Evolutionary conservation across 1,140 invertebrate genomes (phyloP).

Genomic region (Saccostrea glomerata): DNA sequence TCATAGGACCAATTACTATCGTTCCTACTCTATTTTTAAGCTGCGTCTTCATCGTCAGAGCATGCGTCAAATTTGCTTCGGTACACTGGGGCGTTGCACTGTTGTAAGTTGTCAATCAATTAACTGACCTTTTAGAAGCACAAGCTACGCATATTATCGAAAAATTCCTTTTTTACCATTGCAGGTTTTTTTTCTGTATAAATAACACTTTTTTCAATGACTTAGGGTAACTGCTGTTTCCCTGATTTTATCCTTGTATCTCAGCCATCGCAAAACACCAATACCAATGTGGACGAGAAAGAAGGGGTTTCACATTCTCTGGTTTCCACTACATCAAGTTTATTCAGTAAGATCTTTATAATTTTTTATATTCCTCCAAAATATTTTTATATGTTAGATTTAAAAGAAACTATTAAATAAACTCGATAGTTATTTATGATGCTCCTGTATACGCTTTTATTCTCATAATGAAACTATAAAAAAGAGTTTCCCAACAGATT

Average conservation of each 20-base stretch:
- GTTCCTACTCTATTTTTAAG: conserved; percentile 78
- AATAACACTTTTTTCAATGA: not conserved
- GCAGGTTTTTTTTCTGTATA: not conserved
- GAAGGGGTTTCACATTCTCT: conserved; percentile 59
- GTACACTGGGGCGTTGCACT: conserved; percentile 73
- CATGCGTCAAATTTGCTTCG: conserved; percentile 71
- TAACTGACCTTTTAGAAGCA: too few species aligned
- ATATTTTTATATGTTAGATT: too few species aligned
- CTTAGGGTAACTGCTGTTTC: conserved; percentile 88
- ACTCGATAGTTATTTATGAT: too few species aligned
- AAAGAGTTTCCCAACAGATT: conserved; percentile 42
- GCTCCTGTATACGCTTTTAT: too few species aligned
- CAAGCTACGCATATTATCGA: too few species aligned
- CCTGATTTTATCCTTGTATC: conserved; percentile 89
- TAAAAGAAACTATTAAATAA: too few species aligned
- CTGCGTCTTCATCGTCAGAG: conserved; percentile 77
- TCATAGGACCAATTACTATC: conserved; percentile 80
- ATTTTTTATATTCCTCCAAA: not conserved
- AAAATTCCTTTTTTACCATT: too few species aligned
- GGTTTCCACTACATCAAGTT: conserved; percentile 87
- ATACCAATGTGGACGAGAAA: conserved; percentile 81
- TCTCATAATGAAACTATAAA: too few species aligned
- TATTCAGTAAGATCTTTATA: conserved; percentile 85
- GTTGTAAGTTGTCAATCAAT: conserved; percentile 31
- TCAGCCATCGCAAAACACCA: conserved; percentile 85